phyloP scores from a whole-genome alignment of 2,113 vertebrate species.

The Boulengeromyrus knoepffleri region DNA sequence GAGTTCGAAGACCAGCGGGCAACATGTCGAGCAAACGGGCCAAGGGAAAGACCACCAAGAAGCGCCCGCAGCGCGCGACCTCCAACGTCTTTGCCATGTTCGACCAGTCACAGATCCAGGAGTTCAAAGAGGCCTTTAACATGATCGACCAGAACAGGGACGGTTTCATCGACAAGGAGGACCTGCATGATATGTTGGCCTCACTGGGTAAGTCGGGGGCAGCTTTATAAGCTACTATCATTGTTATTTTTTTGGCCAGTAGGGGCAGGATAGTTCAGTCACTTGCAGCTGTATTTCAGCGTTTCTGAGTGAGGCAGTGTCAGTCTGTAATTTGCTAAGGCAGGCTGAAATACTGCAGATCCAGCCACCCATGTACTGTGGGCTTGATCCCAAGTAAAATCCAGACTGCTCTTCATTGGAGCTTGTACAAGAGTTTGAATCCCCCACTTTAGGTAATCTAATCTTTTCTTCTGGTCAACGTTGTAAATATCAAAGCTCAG shows the following conservation, averaged over 20 bases:
- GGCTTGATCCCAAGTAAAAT: neutral
- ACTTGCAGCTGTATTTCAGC: neutral
- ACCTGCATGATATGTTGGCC: constrained; percentile 86
- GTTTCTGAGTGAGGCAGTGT: neutral
- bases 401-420: neutral
- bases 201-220: constrained; percentile 68
- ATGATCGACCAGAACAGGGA: constrained; percentile 93
- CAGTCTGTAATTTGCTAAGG: neutral
- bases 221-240: neutral
- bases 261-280: neutral
- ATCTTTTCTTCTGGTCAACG: neutral
- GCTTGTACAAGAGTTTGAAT: neutral
- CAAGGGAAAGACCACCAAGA: constrained; percentile 92
- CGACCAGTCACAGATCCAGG: constrained; percentile 88
- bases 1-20: constrained; percentile 22
- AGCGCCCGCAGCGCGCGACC: constrained; percentile 86
- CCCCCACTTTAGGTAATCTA: neutral
- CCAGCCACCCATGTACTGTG: neutral
- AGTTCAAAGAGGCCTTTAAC: constrained; percentile 92
- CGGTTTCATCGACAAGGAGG: constrained; percentile 88
- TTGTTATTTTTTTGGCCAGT: neutral
- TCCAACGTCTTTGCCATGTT: constrained; percentile 94
- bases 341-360: neutral
- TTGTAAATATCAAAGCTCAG: neutral
- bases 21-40: constrained; percentile 90